Percentiles rank a stretch among this genome's conserved stretches.
These are phyloP conservation scores for Ciconia boyciana DNA, from an alignment of 2,113 vertebrate species.

Conservation along the genomic window DNA sequence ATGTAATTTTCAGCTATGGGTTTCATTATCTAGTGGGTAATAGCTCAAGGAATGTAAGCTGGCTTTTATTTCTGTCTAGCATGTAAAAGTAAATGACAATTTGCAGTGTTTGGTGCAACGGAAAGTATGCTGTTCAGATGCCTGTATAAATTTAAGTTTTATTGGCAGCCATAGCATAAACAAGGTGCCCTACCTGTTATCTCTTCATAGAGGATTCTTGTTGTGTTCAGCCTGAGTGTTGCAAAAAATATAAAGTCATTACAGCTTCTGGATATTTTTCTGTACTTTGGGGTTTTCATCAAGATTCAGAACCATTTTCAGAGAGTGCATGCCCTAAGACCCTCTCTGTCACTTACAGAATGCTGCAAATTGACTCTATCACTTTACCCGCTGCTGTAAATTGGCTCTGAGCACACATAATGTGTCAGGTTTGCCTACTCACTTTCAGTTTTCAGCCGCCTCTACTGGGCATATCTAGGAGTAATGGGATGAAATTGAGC, in stretches of 20 bases:
- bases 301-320: constrained; percentile 63
- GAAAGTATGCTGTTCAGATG: not conserved
- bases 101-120: not conserved
- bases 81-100: not conserved
- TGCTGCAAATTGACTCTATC: constrained; percentile 69
- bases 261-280: constrained; percentile 46
- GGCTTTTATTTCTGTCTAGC: constrained; percentile 19
- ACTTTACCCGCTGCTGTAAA: constrained; percentile 66
- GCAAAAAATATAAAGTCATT: constrained; percentile 49
- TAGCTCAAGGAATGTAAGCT: not conserved
- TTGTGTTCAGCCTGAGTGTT: not conserved
- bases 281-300: constrained; percentile 57
- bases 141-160: not conserved
- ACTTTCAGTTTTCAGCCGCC: constrained; percentile 62
- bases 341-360: constrained; percentile 63
- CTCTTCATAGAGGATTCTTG: constrained; percentile 12
- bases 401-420: constrained; percentile 68
- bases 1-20: not conserved
- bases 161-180: not conserved
- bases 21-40: not conserved
- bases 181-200: not conserved
- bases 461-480: constrained; percentile 65
- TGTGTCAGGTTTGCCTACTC: constrained; percentile 67
- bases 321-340: constrained; percentile 65
- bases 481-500: constrained; percentile 72